A percentile compares a stretch with the other conserved stretches of the same genome.
Evolutionary conservation across 2,888 invertebrate genomes (phyloP).

Genomic region (Calliphora vomitoria): DNA sequence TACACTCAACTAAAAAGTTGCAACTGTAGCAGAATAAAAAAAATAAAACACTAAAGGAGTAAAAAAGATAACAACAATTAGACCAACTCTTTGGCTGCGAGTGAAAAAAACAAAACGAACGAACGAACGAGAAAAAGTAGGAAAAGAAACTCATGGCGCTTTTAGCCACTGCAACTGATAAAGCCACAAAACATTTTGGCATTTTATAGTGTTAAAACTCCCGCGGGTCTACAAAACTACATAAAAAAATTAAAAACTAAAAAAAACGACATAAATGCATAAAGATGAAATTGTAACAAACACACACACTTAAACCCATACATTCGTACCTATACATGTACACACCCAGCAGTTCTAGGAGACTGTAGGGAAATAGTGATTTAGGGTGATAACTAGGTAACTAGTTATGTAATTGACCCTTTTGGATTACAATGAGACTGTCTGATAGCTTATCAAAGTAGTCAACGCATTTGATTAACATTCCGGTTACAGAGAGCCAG

Average conservation of each 20-base stretch:
- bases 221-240: conserved; percentile 59
- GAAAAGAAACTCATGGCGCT: conserved; percentile 15
- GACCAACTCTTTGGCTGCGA: conserved; percentile 5
- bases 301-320: background rate
- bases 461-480: too few relatives aligned
- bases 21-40: background rate
- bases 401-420: too few relatives aligned
- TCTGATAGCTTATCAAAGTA: too few relatives aligned
- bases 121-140: background rate
- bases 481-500: too few relatives aligned
- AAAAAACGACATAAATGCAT: background rate
- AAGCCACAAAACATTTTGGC: conserved; percentile 71
- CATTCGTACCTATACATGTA: background rate
- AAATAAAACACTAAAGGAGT: background rate
- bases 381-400: too few relatives aligned
- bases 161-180: conserved; percentile 63
- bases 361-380: too few relatives aligned
- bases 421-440: too few relatives aligned
- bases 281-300: conserved; percentile 1
- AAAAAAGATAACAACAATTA: background rate
- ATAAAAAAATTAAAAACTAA: conserved; percentile 3
- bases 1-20: conserved; percentile 32
- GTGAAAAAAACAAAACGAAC: background rate
- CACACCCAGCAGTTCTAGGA: background rate
- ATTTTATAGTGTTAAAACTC: conserved; percentile 70